A percentile compares a stretch with the other conserved stretches of the same genome.
These are phyloP conservation scores for Ataeniobius toweri DNA, from an alignment of 2,797 vertebrate genomes.

Conservation along the genomic window DNA sequence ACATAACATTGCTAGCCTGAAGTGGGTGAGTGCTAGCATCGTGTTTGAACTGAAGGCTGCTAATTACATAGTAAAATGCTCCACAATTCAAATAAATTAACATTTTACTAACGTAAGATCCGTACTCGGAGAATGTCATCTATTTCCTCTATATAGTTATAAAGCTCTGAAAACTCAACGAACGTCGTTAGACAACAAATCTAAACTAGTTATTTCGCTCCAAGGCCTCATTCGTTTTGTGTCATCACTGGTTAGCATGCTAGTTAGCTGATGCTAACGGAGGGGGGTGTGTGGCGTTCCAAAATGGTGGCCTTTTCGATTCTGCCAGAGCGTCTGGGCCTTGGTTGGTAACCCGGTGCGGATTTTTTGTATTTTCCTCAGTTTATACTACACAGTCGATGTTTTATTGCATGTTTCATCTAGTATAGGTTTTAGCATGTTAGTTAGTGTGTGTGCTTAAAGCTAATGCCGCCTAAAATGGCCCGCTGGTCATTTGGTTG, in stretches of 20 bases:
- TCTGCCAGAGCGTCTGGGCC: constrained; percentile 51
- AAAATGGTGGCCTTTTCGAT: constrained; percentile 82
- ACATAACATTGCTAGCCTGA: constrained; percentile 7
- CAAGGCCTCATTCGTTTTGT: constrained; percentile 29
- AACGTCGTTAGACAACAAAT: constrained; percentile 31
- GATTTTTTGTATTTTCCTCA: not conserved
- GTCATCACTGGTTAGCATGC: constrained; percentile 59
- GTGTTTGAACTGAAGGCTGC: constrained; percentile 21
- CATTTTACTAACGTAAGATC: too few relatives aligned
- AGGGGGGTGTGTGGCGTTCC: constrained; percentile 83
- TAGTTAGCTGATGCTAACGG: constrained; percentile 61
- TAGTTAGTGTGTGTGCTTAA: constrained; percentile 2
- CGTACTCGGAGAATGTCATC: not conserved
- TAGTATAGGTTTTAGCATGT: not conserved
- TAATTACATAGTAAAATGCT: not conserved
- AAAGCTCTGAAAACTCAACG: not conserved
- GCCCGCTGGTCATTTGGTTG: constrained; percentile 46
- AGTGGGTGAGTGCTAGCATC: constrained; percentile 50
- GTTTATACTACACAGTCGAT: fast-evolving
- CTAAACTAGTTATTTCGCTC: constrained; percentile 46
- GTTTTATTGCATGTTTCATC: not conserved
- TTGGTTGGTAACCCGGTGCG: constrained; percentile 2
- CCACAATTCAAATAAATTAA: not conserved
- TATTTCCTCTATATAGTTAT: not conserved
- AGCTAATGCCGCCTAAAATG: constrained; percentile 58